phyloP scores from a whole-genome alignment of 1,140 invertebrate species.

The Drosophila kurseongensis region DNA sequence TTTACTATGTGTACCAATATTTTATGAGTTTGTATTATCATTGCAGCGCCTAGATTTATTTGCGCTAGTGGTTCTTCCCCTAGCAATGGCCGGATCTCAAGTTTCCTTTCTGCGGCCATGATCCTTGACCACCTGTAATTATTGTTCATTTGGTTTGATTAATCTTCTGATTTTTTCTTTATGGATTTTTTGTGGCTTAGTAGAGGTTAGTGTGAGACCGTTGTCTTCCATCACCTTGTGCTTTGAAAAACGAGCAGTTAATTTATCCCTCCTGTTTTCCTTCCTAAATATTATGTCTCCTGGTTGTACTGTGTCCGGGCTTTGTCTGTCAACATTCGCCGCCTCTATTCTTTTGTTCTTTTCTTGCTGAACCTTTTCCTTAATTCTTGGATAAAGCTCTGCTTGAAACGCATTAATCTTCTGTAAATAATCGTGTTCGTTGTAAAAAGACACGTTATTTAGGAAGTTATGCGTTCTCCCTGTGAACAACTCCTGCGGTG shows the following conservation, averaged over 20 bases:
- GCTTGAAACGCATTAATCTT: constrained; percentile 9
- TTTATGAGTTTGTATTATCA: too few species aligned
- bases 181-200: constrained; percentile 1
- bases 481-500: too few species aligned
- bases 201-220: background rate
- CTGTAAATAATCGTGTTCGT: constrained; percentile 5
- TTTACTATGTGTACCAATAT: too few species aligned
- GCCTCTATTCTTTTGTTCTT: background rate
- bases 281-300: background rate
- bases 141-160: background rate
- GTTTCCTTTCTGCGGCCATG: background rate
- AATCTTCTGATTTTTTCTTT: background rate
- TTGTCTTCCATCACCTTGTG: background rate
- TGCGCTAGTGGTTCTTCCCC: too few species aligned
- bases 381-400: background rate
- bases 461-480: too few species aligned
- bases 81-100: too few species aligned
- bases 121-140: background rate
- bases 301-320: background rate
- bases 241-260: too few species aligned
- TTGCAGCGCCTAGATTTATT: too few species aligned
- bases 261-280: constrained; percentile 6
- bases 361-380: background rate
- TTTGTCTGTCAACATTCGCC: background rate
- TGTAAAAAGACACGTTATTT: background rate